phyloP scores from a whole-genome alignment of 2,797 vertebrate genomes.

The Delichon dasypus region DNA sequence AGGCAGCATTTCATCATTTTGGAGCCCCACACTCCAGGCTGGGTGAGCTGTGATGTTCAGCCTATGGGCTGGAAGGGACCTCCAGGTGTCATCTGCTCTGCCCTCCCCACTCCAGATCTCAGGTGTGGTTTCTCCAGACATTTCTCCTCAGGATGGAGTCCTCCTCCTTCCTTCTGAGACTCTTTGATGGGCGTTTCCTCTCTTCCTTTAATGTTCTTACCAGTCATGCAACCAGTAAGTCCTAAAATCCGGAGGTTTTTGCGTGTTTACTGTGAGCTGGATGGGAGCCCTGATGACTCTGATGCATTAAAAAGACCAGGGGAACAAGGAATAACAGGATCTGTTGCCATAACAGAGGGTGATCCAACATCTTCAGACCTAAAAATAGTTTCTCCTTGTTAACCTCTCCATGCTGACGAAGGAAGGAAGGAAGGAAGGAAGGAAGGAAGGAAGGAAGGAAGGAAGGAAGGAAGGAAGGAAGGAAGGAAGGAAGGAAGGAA shows the following conservation, averaged over 20 bases:
- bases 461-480: neutral
- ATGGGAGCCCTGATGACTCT: neutral
- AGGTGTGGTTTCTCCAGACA: neutral
- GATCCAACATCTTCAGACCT: neutral
- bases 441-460: neutral
- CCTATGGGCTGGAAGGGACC: neutral
- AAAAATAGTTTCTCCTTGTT: constrained; percentile 2
- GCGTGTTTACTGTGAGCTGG: constrained; percentile 2
- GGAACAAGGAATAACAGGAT: neutral
- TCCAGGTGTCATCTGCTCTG: neutral
- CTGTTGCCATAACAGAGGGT: constrained; percentile 17
- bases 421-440: neutral
- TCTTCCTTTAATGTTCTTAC: neutral
- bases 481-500: neutral
- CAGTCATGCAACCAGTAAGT: neutral
- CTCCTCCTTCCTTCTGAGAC: neutral
- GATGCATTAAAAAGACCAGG: neutral
- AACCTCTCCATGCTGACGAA: neutral
- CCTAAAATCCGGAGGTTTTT: neutral
- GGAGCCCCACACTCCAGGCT: neutral
- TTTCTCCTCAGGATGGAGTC: neutral
- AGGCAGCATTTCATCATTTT: neutral
- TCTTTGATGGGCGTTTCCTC: neutral
- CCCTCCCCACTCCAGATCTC: neutral
- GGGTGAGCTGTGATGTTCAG: neutral